Evolutionary conservation across 2,797 vertebrate genomes (phyloP).

Genomic region (Schizothorax lantsangensis): DNA sequence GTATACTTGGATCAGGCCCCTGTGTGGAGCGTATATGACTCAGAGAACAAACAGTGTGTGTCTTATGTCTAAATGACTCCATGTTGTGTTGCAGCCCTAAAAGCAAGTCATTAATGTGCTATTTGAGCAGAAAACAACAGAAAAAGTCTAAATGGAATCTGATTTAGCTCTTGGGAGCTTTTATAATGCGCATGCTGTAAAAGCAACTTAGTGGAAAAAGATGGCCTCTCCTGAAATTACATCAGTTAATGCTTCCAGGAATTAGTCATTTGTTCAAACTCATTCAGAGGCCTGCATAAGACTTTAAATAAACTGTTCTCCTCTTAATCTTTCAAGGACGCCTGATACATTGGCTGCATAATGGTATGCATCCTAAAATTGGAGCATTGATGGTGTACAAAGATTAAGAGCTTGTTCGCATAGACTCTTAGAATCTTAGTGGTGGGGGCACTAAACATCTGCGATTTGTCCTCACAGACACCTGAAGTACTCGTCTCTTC

Average conservation of each 20-base stretch:
- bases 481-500: background rate
- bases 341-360: background rate
- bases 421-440: background rate
- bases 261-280: conserved; percentile 37
- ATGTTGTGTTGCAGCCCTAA: conserved; percentile 43
- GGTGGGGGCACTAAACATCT: background rate
- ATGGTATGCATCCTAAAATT: background rate
- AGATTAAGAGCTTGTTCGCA: conserved; percentile 6
- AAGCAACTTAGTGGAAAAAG: conserved; percentile 42
- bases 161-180: conserved; percentile 46
- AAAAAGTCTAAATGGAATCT: conserved; percentile 47
- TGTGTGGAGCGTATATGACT: conserved; percentile 20
- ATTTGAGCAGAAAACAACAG: conserved; percentile 40
- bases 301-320: background rate
- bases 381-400: background rate
- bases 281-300: background rate
- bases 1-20: conserved; percentile 9
- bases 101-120: conserved; percentile 45
- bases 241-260: conserved; percentile 40
- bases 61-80: conserved; percentile 32
- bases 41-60: conserved; percentile 23
- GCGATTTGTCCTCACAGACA: background rate
- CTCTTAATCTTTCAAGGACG: background rate
- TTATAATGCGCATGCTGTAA: conserved; percentile 40
- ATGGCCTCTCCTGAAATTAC: conserved; percentile 35